phyloP scores from a whole-genome alignment of 1,140 invertebrate species.

The Pseudoatta argentina region DNA sequence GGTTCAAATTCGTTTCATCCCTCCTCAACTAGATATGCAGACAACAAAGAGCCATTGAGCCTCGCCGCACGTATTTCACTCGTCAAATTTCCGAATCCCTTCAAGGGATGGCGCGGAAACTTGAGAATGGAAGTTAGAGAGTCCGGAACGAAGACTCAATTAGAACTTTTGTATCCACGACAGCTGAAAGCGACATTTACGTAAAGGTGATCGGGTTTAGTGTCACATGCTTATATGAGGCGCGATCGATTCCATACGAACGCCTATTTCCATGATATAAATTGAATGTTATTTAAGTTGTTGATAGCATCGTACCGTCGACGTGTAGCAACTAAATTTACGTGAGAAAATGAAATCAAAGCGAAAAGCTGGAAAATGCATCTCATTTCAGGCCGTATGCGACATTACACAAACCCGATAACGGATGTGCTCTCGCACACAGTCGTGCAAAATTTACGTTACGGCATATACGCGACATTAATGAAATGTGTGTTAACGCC shows the following conservation, averaged over 20 bases:
- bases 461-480: not conserved
- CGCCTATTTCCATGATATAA: not conserved
- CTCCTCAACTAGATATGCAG: constrained; percentile 69
- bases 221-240: constrained; percentile 41
- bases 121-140: constrained; percentile 71
- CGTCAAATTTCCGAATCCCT: constrained; percentile 75
- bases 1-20: constrained; percentile 77
- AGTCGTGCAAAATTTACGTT: constrained; percentile 10
- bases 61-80: constrained; percentile 58
- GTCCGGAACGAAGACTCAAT: constrained; percentile 65
- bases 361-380: constrained; percentile 18
- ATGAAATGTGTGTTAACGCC: constrained; percentile 32
- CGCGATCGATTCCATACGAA: constrained; percentile 14
- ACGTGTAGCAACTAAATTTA: constrained; percentile 13
- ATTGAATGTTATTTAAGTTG: constrained; percentile 4
- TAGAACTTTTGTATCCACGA: constrained; percentile 64
- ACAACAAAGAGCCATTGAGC: constrained; percentile 75
- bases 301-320: not conserved
- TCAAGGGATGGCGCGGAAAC: constrained; percentile 61
- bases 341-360: constrained; percentile 12
- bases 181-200: constrained; percentile 67
- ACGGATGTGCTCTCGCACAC: not conserved
- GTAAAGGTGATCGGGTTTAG: constrained; percentile 54
- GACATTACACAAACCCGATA: constrained; percentile 29
- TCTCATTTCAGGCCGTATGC: not conserved